Evolutionary conservation across 2,797 vertebrate species (phyloP).

Genomic region (Periparus ater): DNA sequence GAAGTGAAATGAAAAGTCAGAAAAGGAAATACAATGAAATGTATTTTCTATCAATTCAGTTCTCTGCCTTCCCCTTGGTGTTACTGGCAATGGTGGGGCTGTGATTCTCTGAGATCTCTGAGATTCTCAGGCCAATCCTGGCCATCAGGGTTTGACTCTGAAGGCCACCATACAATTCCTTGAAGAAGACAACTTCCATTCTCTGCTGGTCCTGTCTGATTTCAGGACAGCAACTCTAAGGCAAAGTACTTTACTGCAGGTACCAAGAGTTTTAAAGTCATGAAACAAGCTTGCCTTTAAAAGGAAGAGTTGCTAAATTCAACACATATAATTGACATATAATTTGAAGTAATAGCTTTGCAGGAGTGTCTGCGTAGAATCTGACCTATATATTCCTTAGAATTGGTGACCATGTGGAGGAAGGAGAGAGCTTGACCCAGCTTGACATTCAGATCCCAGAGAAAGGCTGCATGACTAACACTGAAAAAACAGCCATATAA

Average conservation of each 20-base stretch:
- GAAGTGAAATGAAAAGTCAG: neutral
- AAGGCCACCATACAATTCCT: neutral
- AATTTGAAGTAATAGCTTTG: slow-evolving; percentile 60
- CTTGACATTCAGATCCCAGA: slow-evolving; percentile 37
- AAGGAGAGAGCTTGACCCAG: slow-evolving; percentile 47
- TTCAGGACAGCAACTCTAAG: neutral
- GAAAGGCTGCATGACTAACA: slow-evolving; percentile 44
- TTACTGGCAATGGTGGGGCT: neutral
- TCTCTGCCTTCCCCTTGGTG: neutral
- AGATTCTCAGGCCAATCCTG: neutral
- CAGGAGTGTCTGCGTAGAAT: slow-evolving; percentile 45
- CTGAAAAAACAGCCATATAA: neutral
- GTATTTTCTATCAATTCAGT: neutral
- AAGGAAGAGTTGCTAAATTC: slow-evolving; percentile 67
- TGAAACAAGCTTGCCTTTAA: slow-evolving; percentile 29
- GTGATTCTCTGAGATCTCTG: neutral
- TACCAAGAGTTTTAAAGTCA: slow-evolving; percentile 26
- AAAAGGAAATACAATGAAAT: neutral
- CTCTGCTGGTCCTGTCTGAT: neutral
- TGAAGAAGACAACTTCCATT: neutral
- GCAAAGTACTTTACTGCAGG: neutral
- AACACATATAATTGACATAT: neutral
- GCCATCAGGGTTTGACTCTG: neutral
- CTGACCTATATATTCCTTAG: slow-evolving; percentile 58
- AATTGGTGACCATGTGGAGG: slow-evolving; percentile 13